Conservation (phyloP, 2,113 vertebrate genomes). For the Apteryx owenii region DNA sequence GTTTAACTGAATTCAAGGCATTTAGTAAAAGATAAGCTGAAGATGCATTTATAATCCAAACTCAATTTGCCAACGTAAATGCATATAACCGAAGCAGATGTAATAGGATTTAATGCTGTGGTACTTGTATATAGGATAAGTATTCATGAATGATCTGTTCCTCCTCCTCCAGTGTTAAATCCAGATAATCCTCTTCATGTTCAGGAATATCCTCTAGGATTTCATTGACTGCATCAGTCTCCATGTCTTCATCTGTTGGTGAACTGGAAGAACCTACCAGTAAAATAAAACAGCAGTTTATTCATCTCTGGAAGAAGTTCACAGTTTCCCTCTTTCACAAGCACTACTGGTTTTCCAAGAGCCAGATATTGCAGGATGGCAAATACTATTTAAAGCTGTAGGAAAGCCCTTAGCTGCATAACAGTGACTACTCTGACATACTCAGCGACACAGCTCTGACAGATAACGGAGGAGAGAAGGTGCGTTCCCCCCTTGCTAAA, state of each 20-base stretch:
- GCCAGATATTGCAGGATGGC: background rate
- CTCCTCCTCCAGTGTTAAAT: conserved; percentile 95
- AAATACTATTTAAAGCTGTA: background rate
- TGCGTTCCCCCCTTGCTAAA: background rate
- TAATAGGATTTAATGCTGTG: conserved; percentile 53
- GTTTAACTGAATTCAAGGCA: conserved; percentile 40
- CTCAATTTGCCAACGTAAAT: conserved; percentile 40
- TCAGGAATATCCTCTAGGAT: conserved; percentile 91
- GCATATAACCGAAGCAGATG: background rate
- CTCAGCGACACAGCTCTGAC: background rate
- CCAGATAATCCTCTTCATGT: conserved; percentile 96
- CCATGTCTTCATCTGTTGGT: conserved; percentile 80
- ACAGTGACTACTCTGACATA: background rate
- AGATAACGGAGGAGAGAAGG: rapidly evolving
- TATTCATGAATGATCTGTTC: conserved; percentile 85
- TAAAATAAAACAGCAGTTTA: background rate
- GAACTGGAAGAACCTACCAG: conserved; percentile 78
- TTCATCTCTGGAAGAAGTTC: background rate
- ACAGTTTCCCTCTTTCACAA: background rate
- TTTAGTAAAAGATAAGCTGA: conserved; percentile 52
- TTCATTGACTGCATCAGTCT: conserved; percentile 89
- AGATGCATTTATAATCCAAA: conserved; percentile 49
- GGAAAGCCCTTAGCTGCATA: background rate
- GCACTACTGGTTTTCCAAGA: rapidly evolving
- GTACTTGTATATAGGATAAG: conserved; percentile 77